Evolutionary conservation across 2,797 vertebrate species (phyloP).

Genomic region (Danio tinwini): DNA sequence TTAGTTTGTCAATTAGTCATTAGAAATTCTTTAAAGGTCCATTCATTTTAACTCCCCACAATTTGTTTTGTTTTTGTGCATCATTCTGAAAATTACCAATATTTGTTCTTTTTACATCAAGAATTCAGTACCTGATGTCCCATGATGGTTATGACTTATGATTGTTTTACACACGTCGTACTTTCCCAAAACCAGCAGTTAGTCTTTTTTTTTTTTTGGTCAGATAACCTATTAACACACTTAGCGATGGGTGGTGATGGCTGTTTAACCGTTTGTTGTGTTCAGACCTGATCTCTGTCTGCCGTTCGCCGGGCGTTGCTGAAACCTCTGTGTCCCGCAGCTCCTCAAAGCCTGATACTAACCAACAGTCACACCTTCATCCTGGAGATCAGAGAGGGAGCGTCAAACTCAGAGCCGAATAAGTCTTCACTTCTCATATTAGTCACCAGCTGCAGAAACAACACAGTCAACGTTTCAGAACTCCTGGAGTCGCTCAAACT

Average conservation of each 20-base stretch:
- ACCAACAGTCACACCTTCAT: slow-evolving; percentile 42
- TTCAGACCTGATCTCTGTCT: slow-evolving; percentile 14
- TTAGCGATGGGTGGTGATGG: slow-evolving; percentile 2
- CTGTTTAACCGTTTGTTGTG: slow-evolving; percentile 25
- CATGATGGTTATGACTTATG: not conserved
- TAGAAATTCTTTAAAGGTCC: no score
- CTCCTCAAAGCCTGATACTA: not conserved
- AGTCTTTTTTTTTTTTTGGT: not conserved
- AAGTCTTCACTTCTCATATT: slow-evolving; percentile 39
- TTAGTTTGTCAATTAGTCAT: no score
- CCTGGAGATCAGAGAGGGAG: slow-evolving; percentile 26
- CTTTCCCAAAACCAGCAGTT: not conserved
- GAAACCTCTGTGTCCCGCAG: not conserved
- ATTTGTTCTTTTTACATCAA: no score
- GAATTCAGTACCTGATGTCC: no score
- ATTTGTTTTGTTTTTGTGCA: no score
- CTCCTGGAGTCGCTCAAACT: no score
- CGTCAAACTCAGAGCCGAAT: slow-evolving; percentile 27
- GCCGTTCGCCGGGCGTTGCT: slow-evolving; percentile 26
- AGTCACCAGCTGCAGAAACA: slow-evolving; percentile 20
- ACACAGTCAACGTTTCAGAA: not conserved
- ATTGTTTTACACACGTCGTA: not conserved
- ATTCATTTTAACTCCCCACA: no score
- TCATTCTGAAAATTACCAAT: no score
- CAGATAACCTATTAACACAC: not conserved